These are phyloP conservation scores for Galleria mellonella DNA, from an alignment of 1,140 invertebrate species.

Conservation along the genomic window DNA sequence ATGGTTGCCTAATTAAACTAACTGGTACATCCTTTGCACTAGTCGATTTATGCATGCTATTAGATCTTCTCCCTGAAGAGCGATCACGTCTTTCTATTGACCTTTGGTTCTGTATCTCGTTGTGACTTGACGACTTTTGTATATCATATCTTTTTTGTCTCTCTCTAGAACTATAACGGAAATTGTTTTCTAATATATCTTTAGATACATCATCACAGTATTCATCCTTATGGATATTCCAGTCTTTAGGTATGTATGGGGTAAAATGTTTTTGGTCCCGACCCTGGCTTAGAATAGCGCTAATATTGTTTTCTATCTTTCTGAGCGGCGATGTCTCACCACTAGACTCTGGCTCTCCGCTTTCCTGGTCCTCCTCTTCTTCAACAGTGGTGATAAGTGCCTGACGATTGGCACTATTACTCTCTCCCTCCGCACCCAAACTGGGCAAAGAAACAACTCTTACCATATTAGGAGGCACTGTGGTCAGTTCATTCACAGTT, in stretches of 20 bases:
- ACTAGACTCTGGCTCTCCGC: slow-evolving; percentile 67
- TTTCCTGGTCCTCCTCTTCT: slow-evolving; percentile 78
- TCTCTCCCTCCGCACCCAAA: slow-evolving; percentile 74
- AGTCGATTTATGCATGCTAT: slow-evolving; percentile 80
- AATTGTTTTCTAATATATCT: slow-evolving; percentile 68
- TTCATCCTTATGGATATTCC: slow-evolving; percentile 75
- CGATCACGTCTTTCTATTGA: slow-evolving; percentile 74
- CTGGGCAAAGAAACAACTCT: slow-evolving; percentile 80
- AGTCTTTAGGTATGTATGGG: slow-evolving; percentile 72
- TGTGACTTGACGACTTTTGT: slow-evolving; percentile 76
- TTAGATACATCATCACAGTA: slow-evolving; percentile 72
- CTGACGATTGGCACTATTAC: slow-evolving; percentile 52
- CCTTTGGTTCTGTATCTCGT: slow-evolving; percentile 74
- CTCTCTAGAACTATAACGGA: slow-evolving; percentile 70
- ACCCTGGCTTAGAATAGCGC: slow-evolving; percentile 75
- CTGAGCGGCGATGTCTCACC: slow-evolving; percentile 76
- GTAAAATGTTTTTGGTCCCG: slow-evolving; percentile 73
- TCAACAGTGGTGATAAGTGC: slow-evolving; percentile 75
- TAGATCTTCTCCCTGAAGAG: slow-evolving; percentile 64
- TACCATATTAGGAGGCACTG: slow-evolving; percentile 76
- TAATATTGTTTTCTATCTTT: slow-evolving; percentile 80
- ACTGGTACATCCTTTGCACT: slow-evolving; percentile 81
- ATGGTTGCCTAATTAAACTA: slow-evolving; percentile 69
- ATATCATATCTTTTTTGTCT: slow-evolving; percentile 73
- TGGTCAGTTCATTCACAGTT: slow-evolving; percentile 70